Conservation (phyloP, 2,113 vertebrate genomes). For the Pelobates fuscus region DNA sequence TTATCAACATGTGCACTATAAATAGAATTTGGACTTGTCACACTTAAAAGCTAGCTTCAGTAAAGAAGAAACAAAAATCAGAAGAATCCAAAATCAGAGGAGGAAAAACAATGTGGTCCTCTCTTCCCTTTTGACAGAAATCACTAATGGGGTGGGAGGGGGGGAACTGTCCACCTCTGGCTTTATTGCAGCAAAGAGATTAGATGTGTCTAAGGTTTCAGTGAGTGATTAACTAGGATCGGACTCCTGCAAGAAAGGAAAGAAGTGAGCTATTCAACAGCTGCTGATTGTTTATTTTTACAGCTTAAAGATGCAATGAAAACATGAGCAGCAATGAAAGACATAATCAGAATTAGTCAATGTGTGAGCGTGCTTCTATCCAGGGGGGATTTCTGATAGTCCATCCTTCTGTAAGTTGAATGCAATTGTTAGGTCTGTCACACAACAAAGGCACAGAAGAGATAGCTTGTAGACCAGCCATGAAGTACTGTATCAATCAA, state of each 20-base stretch:
- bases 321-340: conserved; percentile 58
- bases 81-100: no score
- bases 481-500: no score
- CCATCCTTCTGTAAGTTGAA: conserved; percentile 26
- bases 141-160: conserved; percentile 48
- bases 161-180: conserved; percentile 66
- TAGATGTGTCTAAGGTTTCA: conserved; percentile 71
- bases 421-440: conserved; percentile 31
- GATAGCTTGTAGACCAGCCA: no score
- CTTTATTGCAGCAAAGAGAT: conserved; percentile 67
- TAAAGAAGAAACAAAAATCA: no score
- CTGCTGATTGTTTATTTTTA: conserved; percentile 65
- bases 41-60: no score
- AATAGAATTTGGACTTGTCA: no score
- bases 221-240: conserved; percentile 58
- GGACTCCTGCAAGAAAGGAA: conserved; percentile 45
- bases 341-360: conserved; percentile 54
- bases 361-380: conserved; percentile 30
- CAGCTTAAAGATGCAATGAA: conserved; percentile 60
- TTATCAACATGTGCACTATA: no score
- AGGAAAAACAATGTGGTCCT: not conserved
- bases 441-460: not conserved
- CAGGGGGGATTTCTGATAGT: conserved; percentile 18
- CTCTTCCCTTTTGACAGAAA: not conserved
- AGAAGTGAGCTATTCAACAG: conserved; percentile 52